Percentiles rank a stretch among this genome's conserved stretches.
These are phyloP conservation scores for Pedetes capensis DNA, from an alignment of 2,113 vertebrate species.

Conservation along the genomic window DNA sequence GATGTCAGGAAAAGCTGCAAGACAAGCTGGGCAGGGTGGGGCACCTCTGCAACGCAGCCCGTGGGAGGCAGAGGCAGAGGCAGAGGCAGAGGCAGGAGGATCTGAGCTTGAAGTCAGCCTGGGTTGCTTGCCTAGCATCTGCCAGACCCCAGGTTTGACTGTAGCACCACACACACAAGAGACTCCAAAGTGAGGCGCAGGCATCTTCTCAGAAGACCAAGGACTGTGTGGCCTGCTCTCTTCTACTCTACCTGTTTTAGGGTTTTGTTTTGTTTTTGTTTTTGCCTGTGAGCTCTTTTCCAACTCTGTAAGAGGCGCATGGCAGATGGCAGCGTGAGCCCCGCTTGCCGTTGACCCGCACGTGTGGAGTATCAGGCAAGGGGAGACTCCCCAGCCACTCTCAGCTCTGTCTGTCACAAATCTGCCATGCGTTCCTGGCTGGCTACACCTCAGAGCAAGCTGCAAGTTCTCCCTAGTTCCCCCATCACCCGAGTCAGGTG, in stretches of 20 bases:
- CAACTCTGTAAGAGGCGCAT: too few relatives aligned
- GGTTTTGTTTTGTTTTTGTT: accelerated
- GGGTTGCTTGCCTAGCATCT: too few relatives aligned
- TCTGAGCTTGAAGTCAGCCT: too few relatives aligned
- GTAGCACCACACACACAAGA: too few relatives aligned
- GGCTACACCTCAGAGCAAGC: neutral
- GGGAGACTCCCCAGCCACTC: neutral
- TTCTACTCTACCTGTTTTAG: neutral
- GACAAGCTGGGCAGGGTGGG: too few relatives aligned
- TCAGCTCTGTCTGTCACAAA: accelerated
- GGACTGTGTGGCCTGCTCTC: neutral
- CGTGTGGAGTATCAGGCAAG: too few relatives aligned
- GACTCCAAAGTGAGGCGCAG: neutral
- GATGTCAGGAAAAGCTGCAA: neutral
- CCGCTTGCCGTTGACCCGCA: neutral
- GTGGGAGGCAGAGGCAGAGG: too few relatives aligned
- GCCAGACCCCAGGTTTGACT: too few relatives aligned
- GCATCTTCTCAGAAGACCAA: neutral
- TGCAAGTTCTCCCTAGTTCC: neutral
- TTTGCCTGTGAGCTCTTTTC: neutral
- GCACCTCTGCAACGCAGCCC: too few relatives aligned
- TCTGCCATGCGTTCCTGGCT: neutral
- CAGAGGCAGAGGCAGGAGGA: too few relatives aligned
- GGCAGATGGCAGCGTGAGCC: accelerated
- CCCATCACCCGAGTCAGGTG: neutral